Base-by-base conservation (phyloP, 1,140 invertebrate genomes). In the Diorhabda sublineata region DNA sequence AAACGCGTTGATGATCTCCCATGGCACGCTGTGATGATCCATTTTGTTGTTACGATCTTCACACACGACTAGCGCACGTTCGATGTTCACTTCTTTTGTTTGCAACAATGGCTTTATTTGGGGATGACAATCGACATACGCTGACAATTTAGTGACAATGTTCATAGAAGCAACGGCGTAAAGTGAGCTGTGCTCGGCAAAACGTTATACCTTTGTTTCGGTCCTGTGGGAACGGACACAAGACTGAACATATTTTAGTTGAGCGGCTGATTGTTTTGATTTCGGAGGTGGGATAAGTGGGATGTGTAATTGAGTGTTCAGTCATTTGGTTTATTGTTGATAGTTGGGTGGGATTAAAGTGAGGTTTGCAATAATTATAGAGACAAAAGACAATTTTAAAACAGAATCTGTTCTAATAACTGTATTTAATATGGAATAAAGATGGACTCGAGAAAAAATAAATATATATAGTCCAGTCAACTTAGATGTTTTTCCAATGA, bases 61-160 rank as follows among this genome's bases (percentile, higher is more conserved):
- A 65, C 64, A 58, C 52, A 67, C 70, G 68, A 45, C 63, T 52
- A 69, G 69, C 73, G 69, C 74, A 69, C 67, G 73, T 69, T 64
- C 71, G 76, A 77, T 77, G 76, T 69, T 76, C 76, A 77, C 72
- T 76, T 77, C 76, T 74, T 74, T 77, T 76, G 69, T 76, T 58
- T 58, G 66, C 70, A 63, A 78, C 76, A 78, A 78, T 76, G 57
- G 73, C 67, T 73, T 77, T 77, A 74, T 76, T 76, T 77, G 69
- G 63, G 70, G 72, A 78, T 78, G 76, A 76, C 76, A 75, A 76
- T 75, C 71, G 74, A 75, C 76, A 76, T 76, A 77, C 75, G 76
- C 69, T 74, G 61, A 71, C 74, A 76, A 76, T 76, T 76, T 76
- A 71, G 64, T 67, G 60, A 72, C 67, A 68, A 72, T 70, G 72